Evolutionary conservation across 2,113 vertebrate species (phyloP), one percentile per base, ranked within the genome.

Genomic region (Rhagologus leucostigma): DNA sequence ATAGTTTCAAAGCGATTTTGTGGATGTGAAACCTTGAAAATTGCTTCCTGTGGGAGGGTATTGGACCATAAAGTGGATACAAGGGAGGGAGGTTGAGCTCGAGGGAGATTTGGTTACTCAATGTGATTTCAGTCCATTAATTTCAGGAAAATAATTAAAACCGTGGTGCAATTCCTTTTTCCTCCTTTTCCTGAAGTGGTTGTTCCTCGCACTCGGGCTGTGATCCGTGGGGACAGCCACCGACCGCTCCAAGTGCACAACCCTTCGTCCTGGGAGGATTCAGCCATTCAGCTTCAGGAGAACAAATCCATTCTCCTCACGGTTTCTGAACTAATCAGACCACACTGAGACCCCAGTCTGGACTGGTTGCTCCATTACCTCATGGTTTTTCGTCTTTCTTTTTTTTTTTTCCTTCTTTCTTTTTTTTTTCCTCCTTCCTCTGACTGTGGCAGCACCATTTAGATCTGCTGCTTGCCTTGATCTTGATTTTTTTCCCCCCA

Each of bases 321-420:
- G 17, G 9, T 57, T 83, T 68, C n/a, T 29, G 27, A 52, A 19
- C 5, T 4, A 39, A 35, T 6, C 26, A 52, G 32, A 42, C 5
- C 10, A 41, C 69, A 60, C 4, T 14, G 23, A 37, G 11, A 20
- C 21, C 29, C 69, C 70, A 13, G 0, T 14, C 16, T 32, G 22
- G 23, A 10, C 7, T 57, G 6, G 4, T 15, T 57, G 5, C 3
- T 10, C 2, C 14, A 11, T 80, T n/a, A 10, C 10, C 16, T 63
- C 35, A 2, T 27, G 35, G 1, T 5, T 32, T 32, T 37, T 21
- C 0, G 10, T 32, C 2, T 63, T 41, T 12, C 0, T 24, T 33
- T 53, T 13, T 1, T 17, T 24, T 47, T 8, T 13, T 17, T 10
- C 9, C 2, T 32, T 39, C 24, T 33, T 14, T 12, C 4, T 22